Percentiles rank a stretch among this genome's conserved stretches.
These are phyloP conservation scores for Drosophila oshimai DNA, from an alignment of 1,140 invertebrate genomes.

Conservation along the genomic window DNA sequence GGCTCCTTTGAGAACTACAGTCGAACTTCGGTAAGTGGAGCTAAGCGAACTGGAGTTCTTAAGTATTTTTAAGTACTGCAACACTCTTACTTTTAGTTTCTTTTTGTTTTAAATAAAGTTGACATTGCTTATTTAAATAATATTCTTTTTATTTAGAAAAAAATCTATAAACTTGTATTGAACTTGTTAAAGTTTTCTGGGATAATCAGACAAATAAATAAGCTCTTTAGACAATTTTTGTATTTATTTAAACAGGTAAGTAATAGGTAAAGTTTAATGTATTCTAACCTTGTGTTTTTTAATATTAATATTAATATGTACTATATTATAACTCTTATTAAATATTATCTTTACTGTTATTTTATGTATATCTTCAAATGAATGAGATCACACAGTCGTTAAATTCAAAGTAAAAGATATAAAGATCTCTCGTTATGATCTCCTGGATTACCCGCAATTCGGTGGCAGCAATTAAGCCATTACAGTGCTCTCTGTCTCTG, in stretches of 20 bases:
- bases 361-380: not conserved
- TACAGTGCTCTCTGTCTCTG: constrained; percentile 53
- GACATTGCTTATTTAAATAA: too few species aligned
- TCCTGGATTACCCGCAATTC: constrained; percentile 33
- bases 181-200: too few species aligned
- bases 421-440: constrained; percentile 26
- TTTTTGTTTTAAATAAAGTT: not conserved
- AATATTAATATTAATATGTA: too few species aligned
- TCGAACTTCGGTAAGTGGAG: not conserved
- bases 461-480: constrained; percentile 66
- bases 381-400: not conserved
- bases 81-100: not conserved
- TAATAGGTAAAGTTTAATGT: too few species aligned
- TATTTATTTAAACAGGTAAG: too few species aligned
- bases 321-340: too few species aligned
- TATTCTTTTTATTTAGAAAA: too few species aligned
- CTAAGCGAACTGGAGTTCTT: not conserved
- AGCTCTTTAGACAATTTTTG: too few species aligned
- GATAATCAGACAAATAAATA: too few species aligned
- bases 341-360: too few species aligned
- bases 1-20: constrained; percentile 3
- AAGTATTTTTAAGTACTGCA: not conserved
- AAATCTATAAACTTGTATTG: too few species aligned
- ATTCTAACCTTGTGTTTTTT: too few species aligned
- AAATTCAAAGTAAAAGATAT: constrained; percentile 22